Conservation (phyloP, 1,140 invertebrate species). For the Eurytemora carolleeae region DNA sequence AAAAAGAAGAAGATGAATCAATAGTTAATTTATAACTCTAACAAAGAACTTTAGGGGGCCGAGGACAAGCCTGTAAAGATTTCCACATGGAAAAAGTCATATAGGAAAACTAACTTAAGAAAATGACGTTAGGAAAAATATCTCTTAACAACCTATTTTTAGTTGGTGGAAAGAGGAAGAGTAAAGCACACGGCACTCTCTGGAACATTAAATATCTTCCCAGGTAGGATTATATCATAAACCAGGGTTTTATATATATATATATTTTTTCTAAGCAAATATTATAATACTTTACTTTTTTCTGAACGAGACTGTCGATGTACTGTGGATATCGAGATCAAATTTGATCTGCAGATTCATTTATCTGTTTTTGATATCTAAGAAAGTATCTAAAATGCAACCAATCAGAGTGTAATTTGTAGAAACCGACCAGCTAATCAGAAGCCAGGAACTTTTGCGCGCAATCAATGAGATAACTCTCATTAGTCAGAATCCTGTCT, state of each 20-base stretch:
- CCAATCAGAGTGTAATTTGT: not conserved
- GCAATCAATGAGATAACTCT: no score
- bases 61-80: not conserved
- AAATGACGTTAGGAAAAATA: not conserved
- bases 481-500: no score
- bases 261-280: no score
- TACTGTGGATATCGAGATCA: not conserved
- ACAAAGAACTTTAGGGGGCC: not conserved
- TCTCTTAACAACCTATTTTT: not conserved
- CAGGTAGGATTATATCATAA: constrained; percentile 31
- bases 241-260: no score
- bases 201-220: constrained; percentile 93
- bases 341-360: no score
- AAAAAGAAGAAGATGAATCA: no score
- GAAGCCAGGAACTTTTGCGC: no score
- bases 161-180: constrained; percentile 65
- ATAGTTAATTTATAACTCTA: not conserved
- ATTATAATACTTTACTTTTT: constrained; percentile 1
- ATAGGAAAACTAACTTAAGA: no score
- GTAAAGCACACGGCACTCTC: constrained; percentile 63
- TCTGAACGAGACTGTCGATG: not conserved
- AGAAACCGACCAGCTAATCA: no score
- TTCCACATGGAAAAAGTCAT: no score
- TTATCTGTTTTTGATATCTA: not conserved
- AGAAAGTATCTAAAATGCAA: not conserved